phyloP scores from a whole-genome alignment of 2,797 vertebrate genomes.

The Lacerta agilis region DNA sequence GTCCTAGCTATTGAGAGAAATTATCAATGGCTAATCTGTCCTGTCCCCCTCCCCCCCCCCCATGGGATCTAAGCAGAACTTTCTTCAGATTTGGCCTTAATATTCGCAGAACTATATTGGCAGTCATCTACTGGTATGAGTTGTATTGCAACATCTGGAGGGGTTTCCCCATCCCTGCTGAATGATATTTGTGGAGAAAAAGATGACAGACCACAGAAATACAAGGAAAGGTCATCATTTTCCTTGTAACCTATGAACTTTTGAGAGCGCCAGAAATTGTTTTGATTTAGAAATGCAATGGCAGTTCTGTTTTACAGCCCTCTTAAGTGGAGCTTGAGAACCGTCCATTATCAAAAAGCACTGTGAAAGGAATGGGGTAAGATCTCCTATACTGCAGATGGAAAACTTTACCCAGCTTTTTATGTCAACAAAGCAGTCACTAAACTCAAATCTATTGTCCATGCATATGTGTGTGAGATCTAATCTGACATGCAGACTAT shows the following conservation, averaged over 20 bases:
- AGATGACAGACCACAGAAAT: neutral
- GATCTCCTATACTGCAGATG: neutral
- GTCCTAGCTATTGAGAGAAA: neutral
- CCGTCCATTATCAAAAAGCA: neutral
- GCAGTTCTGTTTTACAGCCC: neutral
- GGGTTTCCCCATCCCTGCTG: too few species aligned
- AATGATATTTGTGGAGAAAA: too few species aligned
- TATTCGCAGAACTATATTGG: neutral
- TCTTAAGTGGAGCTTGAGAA: neutral
- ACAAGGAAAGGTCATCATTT: neutral
- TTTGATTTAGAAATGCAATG: neutral
- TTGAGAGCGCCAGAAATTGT: neutral
- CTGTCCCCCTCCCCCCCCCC: too few species aligned
- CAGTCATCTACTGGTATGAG: neutral
- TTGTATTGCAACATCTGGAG: too few species aligned
- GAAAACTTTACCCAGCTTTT: neutral
- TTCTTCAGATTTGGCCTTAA: neutral
- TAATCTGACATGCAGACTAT: neutral
- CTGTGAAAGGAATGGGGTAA: neutral
- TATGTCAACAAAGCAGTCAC: neutral
- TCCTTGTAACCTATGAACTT: too few species aligned
- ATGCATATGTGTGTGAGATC: neutral
- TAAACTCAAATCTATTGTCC: neutral
- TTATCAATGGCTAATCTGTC: too few species aligned
- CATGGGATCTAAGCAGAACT: neutral